phyloP scores from a whole-genome alignment of 1,140 invertebrate genomes.

The Lordiphosa mommai region DNA sequence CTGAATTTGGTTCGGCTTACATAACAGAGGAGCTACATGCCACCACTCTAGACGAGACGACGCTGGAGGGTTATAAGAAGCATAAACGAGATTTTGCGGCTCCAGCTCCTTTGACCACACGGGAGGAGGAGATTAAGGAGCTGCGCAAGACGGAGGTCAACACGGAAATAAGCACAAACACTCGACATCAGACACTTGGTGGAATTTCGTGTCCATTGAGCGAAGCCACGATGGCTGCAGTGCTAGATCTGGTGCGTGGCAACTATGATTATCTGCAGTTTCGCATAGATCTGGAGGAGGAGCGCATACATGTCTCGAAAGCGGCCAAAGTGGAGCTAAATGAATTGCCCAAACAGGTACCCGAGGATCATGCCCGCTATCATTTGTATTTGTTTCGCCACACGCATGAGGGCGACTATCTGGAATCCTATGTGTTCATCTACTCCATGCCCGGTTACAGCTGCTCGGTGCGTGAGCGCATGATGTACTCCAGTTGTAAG shows the following conservation, averaged over 20 bases:
- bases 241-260: slow-evolving; percentile 85
- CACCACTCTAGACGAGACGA: slow-evolving; percentile 87
- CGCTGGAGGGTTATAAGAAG: slow-evolving; percentile 89
- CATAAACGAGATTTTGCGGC: slow-evolving; percentile 88
- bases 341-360: slow-evolving; percentile 88
- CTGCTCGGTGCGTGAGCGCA: slow-evolving; percentile 96
- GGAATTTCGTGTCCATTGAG: slow-evolving; percentile 96
- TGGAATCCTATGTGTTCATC: slow-evolving; percentile 95
- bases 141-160: slow-evolving; percentile 88
- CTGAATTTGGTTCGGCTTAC: slow-evolving; percentile 94
- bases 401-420: slow-evolving; percentile 93
- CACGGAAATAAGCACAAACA: slow-evolving; percentile 90
- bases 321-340: slow-evolving; percentile 83
- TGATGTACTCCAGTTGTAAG: slow-evolving; percentile 99
- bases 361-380: slow-evolving; percentile 92
- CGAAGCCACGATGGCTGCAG: slow-evolving; percentile 87
- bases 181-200: slow-evolving; percentile 93
- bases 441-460: slow-evolving; percentile 98
- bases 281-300: slow-evolving; percentile 83
- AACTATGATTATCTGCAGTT: slow-evolving; percentile 88
- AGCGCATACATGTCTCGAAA: slow-evolving; percentile 82
- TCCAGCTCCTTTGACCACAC: slow-evolving; percentile 92
- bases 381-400: slow-evolving; percentile 96
- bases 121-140: slow-evolving; percentile 93
- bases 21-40: slow-evolving; percentile 84